Conservation (phyloP, 2,113 vertebrate species). For the Tiliqua scincoides region DNA sequence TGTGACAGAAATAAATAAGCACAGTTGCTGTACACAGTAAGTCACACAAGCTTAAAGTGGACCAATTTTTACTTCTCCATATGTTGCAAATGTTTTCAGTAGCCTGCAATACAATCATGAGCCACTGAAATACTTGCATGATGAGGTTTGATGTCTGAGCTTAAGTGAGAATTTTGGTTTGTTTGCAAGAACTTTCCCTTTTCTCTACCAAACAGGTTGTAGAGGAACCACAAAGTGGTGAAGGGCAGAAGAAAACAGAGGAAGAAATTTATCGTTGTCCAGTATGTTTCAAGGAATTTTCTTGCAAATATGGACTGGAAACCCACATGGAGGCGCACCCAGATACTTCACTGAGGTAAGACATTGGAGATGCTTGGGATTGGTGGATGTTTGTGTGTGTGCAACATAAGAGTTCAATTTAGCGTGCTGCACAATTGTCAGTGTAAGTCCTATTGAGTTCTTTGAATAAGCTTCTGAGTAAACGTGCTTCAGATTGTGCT, state of each 20-base stretch:
- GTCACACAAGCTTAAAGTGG: background rate
- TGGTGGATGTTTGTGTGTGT: background rate
- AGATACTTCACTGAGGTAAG: constrained; percentile 88
- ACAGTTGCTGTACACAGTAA: background rate
- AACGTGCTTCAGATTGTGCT: background rate
- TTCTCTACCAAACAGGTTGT: constrained; percentile 72
- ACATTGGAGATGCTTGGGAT: background rate
- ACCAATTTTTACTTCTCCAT: background rate
- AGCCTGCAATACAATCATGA: background rate
- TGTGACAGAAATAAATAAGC: background rate
- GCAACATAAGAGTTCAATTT: background rate
- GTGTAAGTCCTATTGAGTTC: background rate
- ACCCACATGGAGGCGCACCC: constrained; percentile 94
- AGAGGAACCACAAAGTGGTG: constrained; percentile 77
- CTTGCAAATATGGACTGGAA: constrained; percentile 90
- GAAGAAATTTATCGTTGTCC: constrained; percentile 89
- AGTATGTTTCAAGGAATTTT: constrained; percentile 91
- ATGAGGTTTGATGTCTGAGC: background rate
- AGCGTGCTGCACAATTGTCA: background rate
- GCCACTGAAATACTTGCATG: background rate
- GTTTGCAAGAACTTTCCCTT: constrained; percentile 7
- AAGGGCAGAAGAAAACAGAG: constrained; percentile 75
- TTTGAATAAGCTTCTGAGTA: background rate
- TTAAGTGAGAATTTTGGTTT: constrained; percentile 8
- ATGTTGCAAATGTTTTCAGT: background rate